Evolutionary conservation across 2,888 invertebrate genomes (phyloP), one percentile per base, ranked within the genome.

Genomic region (Pollenia labialis): DNA sequence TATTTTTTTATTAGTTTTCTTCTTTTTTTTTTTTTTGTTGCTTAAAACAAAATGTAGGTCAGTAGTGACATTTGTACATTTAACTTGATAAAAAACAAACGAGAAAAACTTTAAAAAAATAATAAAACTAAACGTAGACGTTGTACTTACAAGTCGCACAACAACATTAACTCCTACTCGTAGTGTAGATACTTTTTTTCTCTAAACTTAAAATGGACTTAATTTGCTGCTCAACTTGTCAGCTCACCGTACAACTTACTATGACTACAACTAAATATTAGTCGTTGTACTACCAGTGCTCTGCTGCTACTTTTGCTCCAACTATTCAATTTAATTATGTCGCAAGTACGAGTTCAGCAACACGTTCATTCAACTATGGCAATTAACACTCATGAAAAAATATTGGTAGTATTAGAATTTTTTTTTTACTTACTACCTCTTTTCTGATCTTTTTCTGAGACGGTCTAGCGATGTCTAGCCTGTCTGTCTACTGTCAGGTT

Each of bases 281-380:
- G 42, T 71, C 42, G 44, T 52, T 69, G 66, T n/a, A 77, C 46
- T 40, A 52, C 46, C 14, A 72, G 82, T 88, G 86, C 87, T 89
- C 88, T 89, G 88, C 89, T 89, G 88, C 88, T 88, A 86, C 83
- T 89, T 89, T 69, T 69, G 77, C 42, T 58, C 14, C 80, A 71
- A 79, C 88, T 77, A 81, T 84, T 84, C 68, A 84, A 87, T 87
- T 84, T 81, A 87, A 87, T 87, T 80, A 87, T 84, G 87, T 87
- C 84, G 84, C 87, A 87, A 87, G 80, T 84, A 77, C 81, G 84
- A 79, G 87, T 87, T 84, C 74, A 87, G 52, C 87, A 84, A 56
- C 81, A 87, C 80, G 84, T 85, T 74, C 74, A 62, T 85, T 85
- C 79, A 80, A 80, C 68, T 79, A 58, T 60, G 72, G 10, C 42